A percentile compares a stretch with the other conserved stretches of the same genome.
Evolutionary conservation across 2,113 vertebrate genomes (phyloP).

Genomic region (Epinephelus moara): DNA sequence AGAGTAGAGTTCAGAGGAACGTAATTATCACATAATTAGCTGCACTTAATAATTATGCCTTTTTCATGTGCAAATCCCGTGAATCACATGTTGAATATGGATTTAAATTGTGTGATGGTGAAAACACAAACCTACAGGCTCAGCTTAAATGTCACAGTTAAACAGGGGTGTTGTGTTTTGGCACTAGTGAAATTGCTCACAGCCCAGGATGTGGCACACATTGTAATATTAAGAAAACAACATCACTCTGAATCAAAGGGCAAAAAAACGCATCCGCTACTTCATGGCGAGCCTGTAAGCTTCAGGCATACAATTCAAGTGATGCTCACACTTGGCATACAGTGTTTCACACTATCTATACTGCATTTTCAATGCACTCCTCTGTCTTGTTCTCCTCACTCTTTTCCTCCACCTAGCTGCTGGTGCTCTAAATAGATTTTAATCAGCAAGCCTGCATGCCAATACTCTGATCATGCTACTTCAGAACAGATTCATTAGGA

Average conservation of each 20-base stretch:
- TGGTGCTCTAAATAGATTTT: constrained; percentile 13
- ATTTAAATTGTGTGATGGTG: neutral
- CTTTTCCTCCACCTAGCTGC: neutral
- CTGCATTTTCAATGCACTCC: neutral
- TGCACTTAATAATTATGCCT: neutral
- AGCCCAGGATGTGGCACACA: neutral
- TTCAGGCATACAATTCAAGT: constrained; percentile 4
- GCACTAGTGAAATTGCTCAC: neutral
- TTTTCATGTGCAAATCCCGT: neutral
- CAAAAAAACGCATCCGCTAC: neutral
- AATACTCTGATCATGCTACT: constrained; percentile 4
- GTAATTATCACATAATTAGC: neutral
- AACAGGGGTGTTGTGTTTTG: neutral
- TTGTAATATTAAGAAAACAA: neutral
- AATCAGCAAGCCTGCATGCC: constrained; percentile 10
- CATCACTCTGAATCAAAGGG: neutral
- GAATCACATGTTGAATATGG: neutral
- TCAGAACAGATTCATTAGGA: constrained; percentile 23
- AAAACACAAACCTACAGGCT: neutral
- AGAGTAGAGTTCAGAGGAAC: neutral
- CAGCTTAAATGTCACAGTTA: neutral
- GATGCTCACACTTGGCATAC: neutral
- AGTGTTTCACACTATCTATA: neutral
- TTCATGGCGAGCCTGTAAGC: neutral
- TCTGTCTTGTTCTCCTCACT: neutral